Evolutionary conservation across 2,797 vertebrate genomes (phyloP).

Genomic region (Acropternis orthonyx): DNA sequence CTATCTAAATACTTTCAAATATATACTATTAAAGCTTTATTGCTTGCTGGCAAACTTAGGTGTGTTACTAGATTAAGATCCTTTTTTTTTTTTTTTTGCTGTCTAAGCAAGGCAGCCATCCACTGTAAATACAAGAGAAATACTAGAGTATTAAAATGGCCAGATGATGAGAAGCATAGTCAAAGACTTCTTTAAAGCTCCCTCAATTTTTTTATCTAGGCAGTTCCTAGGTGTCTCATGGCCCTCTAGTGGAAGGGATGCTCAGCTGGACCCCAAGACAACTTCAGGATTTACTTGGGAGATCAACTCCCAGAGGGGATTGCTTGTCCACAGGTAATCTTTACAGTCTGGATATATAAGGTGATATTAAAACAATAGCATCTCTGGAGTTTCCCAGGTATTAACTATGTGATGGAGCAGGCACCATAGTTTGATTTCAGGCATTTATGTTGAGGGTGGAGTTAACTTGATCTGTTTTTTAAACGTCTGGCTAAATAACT

Average conservation of each 20-base stretch:
- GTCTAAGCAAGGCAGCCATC: slow-evolving; percentile 39
- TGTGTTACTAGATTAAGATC: not conserved
- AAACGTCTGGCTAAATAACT: not conserved
- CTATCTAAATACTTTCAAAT: not conserved
- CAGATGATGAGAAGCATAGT: slow-evolving; percentile 50
- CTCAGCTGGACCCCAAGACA: slow-evolving; percentile 74
- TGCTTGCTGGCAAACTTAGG: slow-evolving; percentile 9
- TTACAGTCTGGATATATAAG: slow-evolving; percentile 70
- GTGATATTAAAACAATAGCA: not conserved
- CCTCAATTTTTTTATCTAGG: slow-evolving; percentile 76
- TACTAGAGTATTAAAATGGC: slow-evolving; percentile 15
- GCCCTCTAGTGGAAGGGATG: slow-evolving; percentile 78
- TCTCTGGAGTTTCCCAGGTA: not conserved
- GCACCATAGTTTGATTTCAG: not conserved
- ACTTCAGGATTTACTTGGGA: slow-evolving; percentile 74
- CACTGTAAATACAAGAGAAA: slow-evolving; percentile 23
- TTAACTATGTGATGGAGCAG: not conserved
- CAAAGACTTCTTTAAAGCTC: slow-evolving; percentile 71
- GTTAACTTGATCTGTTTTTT: not conserved
- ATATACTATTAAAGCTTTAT: not conserved
- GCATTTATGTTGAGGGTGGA: not conserved
- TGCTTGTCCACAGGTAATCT: slow-evolving; percentile 76
- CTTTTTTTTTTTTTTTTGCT: not conserved
- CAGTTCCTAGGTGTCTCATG: slow-evolving; percentile 73
- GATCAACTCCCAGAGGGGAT: slow-evolving; percentile 70